A percentile compares a stretch with the other conserved stretches of the same genome.
Evolutionary conservation across 2,113 vertebrate genomes (phyloP).

Genomic region (Abramis brama): DNA sequence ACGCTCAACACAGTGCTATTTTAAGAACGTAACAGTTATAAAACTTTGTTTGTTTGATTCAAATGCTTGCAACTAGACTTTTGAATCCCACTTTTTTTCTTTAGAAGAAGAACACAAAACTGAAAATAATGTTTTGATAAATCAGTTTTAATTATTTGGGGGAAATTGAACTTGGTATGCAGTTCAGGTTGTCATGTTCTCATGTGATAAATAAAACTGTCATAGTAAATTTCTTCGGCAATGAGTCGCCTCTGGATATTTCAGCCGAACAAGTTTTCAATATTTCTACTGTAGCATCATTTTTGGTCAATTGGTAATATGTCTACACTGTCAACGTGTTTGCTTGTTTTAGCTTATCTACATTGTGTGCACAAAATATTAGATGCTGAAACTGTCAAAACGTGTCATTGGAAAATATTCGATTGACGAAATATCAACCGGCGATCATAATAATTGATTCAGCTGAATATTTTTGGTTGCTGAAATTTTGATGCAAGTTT

Average conservation of each 20-base stretch:
- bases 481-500: too few relatives aligned
- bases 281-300: neutral
- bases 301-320: neutral
- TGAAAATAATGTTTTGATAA: too few relatives aligned
- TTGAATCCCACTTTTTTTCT: neutral
- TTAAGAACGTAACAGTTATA: neutral
- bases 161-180: too few relatives aligned
- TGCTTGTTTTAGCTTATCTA: neutral
- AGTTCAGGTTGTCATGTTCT: too few relatives aligned
- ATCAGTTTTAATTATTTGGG: too few relatives aligned
- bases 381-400: neutral
- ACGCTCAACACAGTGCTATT: neutral
- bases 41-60: neutral
- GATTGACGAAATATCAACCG: too few relatives aligned
- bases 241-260: too few relatives aligned
- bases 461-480: too few relatives aligned
- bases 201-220: too few relatives aligned
- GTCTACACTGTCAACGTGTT: neutral
- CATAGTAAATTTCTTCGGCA: too few relatives aligned
- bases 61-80: neutral
- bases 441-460: too few relatives aligned
- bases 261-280: neutral
- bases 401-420: neutral
- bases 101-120: too few relatives aligned
- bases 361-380: neutral